Evolutionary conservation across 2,888 invertebrate species (phyloP).

Genomic region (Aromia moschata): DNA sequence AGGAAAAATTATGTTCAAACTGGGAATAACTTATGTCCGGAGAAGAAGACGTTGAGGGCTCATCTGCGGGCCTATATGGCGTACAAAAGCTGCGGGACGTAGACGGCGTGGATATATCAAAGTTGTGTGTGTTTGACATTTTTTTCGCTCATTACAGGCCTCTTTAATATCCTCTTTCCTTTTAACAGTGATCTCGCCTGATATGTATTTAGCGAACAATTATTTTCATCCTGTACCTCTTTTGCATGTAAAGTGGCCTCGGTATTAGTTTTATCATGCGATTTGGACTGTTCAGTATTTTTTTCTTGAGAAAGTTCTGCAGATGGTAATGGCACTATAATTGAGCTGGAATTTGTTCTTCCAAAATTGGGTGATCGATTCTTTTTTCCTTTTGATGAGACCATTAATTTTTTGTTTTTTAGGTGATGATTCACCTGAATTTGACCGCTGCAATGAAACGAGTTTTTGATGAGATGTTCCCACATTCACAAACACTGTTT

Average conservation of each 20-base stretch:
- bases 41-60: background rate
- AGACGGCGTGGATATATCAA: slow-evolving; percentile 7
- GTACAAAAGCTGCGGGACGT: slow-evolving; percentile 10
- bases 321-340: background rate
- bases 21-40: background rate
- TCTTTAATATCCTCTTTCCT: slow-evolving; percentile 22
- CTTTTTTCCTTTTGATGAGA: background rate
- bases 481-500: too few relatives aligned
- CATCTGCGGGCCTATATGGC: background rate
- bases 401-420: background rate
- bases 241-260: background rate
- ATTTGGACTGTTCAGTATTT: background rate
- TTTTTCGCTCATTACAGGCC: background rate
- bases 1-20: background rate
- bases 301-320: background rate
- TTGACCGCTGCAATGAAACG: background rate
- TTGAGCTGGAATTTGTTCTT: background rate
- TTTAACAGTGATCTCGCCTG: slow-evolving; percentile 1
- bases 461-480: too few relatives aligned
- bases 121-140: background rate
- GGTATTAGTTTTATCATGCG: background rate
- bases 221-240: background rate
- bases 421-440: slow-evolving; percentile 1
- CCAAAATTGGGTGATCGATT: background rate
- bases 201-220: background rate